A percentile compares a stretch with the other conserved stretches of the same genome.
These are phyloP conservation scores for Pangasius macronema DNA, from an alignment of 2,797 vertebrate species.

Conservation along the genomic window DNA sequence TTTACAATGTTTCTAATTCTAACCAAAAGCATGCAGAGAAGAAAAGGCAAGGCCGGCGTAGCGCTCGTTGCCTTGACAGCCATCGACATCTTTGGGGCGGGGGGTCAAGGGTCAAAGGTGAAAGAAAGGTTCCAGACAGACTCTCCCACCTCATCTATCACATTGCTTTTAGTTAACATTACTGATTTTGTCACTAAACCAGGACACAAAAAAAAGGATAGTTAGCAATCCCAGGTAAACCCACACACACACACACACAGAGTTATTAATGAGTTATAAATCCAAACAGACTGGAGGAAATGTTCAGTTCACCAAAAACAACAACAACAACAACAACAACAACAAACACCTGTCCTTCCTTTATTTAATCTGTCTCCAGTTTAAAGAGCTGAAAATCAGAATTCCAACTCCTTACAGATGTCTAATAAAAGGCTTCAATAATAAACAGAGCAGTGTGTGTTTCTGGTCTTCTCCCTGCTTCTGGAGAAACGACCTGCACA, in stretches of 20 bases:
- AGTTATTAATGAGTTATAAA: neutral
- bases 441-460: constrained; percentile 12
- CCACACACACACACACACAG: neutral
- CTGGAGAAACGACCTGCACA: neutral
- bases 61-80: constrained; percentile 46
- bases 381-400: constrained; percentile 7
- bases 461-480: neutral
- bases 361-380: neutral
- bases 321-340: no score
- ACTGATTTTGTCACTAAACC: neutral
- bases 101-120: constrained; percentile 57
- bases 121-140: constrained; percentile 53
- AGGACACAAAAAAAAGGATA: neutral
- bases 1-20: neutral
- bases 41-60: neutral
- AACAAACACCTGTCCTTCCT: neutral
- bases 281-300: neutral
- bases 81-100: neutral
- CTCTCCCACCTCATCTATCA: constrained; percentile 10
- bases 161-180: neutral
- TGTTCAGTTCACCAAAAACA: neutral
- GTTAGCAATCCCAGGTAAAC: neutral
- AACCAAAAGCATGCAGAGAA: neutral
- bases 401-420: constrained; percentile 12
- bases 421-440: constrained; percentile 25